These are phyloP conservation scores for Vireo altiloquus DNA, from an alignment of 2,113 vertebrate species.

Conservation along the genomic window DNA sequence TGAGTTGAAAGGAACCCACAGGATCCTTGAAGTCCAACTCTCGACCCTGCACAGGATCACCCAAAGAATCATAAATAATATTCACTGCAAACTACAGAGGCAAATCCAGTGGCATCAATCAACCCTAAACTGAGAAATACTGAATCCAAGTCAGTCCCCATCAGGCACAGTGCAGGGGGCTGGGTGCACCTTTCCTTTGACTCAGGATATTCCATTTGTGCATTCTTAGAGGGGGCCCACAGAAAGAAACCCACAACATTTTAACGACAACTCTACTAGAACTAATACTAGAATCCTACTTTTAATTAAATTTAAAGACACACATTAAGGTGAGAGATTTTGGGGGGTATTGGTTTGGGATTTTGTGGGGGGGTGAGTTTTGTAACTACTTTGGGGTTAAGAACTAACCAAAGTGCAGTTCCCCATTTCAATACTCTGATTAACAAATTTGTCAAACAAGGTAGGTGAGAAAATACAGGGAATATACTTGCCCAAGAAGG, in stretches of 20 bases:
- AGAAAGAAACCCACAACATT: neutral
- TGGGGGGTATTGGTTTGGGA: accelerated
- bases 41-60: neutral
- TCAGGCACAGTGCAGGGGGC: neutral
- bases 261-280: neutral
- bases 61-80: neutral
- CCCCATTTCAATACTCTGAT: neutral
- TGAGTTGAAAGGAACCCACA: neutral
- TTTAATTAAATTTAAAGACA: neutral
- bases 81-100: neutral
- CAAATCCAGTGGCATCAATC: neutral
- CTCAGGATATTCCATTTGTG: neutral
- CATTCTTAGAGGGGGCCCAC: neutral
- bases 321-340: neutral
- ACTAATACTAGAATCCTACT: neutral
- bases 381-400: neutral
- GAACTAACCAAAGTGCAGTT: neutral
- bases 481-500: neutral
- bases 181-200: neutral
- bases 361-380: neutral
- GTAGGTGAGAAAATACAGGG: neutral
- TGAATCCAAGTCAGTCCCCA: neutral
- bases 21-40: neutral
- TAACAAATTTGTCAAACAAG: neutral
- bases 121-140: neutral